A percentile compares a stretch with the other conserved stretches of the same genome.
Evolutionary conservation across 2,797 vertebrate genomes (phyloP).

Genomic region (Jordanella pulchra): DNA sequence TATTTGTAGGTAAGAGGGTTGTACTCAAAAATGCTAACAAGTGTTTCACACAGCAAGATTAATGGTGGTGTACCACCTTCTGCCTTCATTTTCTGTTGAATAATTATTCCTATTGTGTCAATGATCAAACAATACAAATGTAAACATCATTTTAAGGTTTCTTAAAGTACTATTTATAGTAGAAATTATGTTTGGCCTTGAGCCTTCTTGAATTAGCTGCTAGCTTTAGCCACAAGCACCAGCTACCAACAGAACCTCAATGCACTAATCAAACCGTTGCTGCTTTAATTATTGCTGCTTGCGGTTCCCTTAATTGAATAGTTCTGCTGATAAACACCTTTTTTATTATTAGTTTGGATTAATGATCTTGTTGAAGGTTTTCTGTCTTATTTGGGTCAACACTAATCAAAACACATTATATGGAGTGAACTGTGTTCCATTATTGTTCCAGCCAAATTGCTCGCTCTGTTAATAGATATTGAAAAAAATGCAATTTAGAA

Average conservation of each 20-base stretch:
- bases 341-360: background rate
- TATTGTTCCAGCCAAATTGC: too few relatives aligned
- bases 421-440: too few relatives aligned
- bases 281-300: background rate
- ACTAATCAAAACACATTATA: background rate
- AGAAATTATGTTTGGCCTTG: too few relatives aligned
- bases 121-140: background rate
- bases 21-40: background rate
- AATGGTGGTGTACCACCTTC: background rate
- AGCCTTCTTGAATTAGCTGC: too few relatives aligned
- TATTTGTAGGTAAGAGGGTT: background rate
- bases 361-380: background rate
- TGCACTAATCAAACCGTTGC: background rate
- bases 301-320: background rate
- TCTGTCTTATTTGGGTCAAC: background rate
- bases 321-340: background rate
- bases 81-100: background rate
- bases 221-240: too few relatives aligned
- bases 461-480: too few relatives aligned
- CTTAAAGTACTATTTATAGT: too few relatives aligned
- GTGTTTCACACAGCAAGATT: background rate
- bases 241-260: background rate
- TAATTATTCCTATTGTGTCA: background rate
- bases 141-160: background rate
- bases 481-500: too few relatives aligned